Base-by-base conservation (phyloP, 2,888 invertebrate genomes). In the Phyllotreta cruciferae region DNA sequence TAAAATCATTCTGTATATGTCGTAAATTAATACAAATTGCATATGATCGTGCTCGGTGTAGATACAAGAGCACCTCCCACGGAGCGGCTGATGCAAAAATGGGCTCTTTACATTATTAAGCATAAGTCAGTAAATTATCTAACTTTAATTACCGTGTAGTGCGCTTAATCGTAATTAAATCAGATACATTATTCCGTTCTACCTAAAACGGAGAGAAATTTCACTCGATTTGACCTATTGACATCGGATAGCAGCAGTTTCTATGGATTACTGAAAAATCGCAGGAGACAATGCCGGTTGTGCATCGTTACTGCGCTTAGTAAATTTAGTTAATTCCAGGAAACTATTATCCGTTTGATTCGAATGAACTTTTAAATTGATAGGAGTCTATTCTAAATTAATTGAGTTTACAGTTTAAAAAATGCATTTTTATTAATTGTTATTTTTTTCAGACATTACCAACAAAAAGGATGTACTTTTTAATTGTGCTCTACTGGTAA, bases 151-250 rank as follows among this genome's bases (percentile, higher is more conserved):
- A 14, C 35, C 14, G 49, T 49, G 11, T 34, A 35, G 49, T 49
- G 11, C 11, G 34, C 35, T 35, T 52, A 52, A 37, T 52, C 37
- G 52, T 52, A 52, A 52, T 52, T 52, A 52, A 52, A 52, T 58
- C 50, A 36, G 50, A 58, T 52, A 36, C n/a, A 38, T 36, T 39
- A 56, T 64, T 56, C 60, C 42, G 45, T 38, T 45, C 44, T 56
- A 52, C 44, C 64, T 64, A 61, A 64, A 64, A 64, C 42, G 64
- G 64, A 64, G 64, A 64, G 64, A 64, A 61, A 64, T 64, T 61
- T 61, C 56, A 39, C 44, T 57, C 53, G 61, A 53, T 5, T 45
- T 61, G 56, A 64, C 64, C 64, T 64, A 47, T 49, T 64, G 64
- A 64, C 64, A 61, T 53, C 24, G 13, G 56, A 57, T 56, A 35